Evolutionary conservation across 2,797 vertebrate genomes (phyloP).

Genomic region (Tiaroga cobitis): DNA sequence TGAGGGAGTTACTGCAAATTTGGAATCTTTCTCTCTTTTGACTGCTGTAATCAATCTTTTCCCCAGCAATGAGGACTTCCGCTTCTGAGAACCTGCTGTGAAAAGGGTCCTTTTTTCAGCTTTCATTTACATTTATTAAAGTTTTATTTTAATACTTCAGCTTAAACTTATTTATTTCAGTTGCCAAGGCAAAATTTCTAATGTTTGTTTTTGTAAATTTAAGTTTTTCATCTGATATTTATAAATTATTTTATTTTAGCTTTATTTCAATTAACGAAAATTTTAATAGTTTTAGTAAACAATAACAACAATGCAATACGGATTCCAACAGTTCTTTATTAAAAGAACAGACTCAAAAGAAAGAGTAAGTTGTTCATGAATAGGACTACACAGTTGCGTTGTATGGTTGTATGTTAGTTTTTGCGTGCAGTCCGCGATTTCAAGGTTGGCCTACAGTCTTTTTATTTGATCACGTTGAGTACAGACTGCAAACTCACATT

Average conservation of each 20-base stretch:
- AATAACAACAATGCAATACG: not conserved
- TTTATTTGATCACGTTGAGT: no score
- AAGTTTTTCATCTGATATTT: not conserved
- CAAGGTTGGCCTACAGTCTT: no score
- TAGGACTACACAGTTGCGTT: no score
- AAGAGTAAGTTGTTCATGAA: not conserved
- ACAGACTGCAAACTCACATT: no score
- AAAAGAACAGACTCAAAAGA: not conserved
- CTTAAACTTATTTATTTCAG: not conserved
- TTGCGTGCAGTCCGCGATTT: not conserved
- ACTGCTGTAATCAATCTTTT: no score
- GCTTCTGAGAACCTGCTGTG: no score
- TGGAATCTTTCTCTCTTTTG: no score
- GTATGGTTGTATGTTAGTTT: conserved; percentile 41
- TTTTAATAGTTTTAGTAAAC: not conserved
- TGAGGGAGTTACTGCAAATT: no score
- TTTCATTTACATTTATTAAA: not conserved
- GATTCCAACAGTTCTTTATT: not conserved
- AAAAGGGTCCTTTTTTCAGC: no score
- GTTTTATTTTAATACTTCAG: not conserved
- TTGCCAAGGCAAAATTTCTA: no score
- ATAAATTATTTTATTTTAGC: not conserved
- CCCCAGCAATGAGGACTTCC: no score
- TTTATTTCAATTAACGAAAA: not conserved
- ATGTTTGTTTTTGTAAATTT: not conserved